phyloP scores from a whole-genome alignment of 2,797 vertebrate species.

The Dendrocincla tyrannina region DNA sequence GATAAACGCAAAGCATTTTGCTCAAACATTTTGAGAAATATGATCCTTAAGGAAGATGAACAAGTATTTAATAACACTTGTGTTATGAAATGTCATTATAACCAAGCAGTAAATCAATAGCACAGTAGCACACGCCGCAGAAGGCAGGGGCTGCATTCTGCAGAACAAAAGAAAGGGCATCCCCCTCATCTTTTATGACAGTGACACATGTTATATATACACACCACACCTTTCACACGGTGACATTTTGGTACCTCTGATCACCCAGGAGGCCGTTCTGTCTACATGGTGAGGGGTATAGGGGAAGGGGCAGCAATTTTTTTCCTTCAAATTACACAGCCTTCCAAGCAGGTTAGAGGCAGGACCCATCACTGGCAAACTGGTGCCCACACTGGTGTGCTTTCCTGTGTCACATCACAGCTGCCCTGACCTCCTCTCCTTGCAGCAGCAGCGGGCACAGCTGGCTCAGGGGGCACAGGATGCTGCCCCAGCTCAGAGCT shows the following conservation, averaged over 20 bases:
- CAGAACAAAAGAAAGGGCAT: not conserved
- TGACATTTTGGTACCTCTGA: not conserved
- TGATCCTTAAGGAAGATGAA: conserved; percentile 53
- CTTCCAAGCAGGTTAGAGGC: not conserved
- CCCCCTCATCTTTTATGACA: not conserved
- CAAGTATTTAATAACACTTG: conserved; percentile 47
- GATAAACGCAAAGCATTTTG: conserved; percentile 39
- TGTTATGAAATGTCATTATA: conserved; percentile 51
- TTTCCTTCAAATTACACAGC: not conserved
- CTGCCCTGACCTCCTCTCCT: not conserved
- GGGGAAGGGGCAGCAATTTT: not conserved
- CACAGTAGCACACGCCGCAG: not conserved
- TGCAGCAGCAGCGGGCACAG: not conserved
- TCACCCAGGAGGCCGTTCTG: not conserved
- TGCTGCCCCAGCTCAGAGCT: not conserved
- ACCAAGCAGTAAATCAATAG: conserved; percentile 55
- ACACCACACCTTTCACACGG: not conserved
- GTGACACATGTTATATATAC: not conserved
- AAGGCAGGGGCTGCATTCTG: not conserved
- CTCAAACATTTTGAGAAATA: conserved; percentile 52
- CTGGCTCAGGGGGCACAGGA: not conserved
- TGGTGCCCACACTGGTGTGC: not conserved
- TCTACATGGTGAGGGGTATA: not conserved
- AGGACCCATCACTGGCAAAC: not conserved
- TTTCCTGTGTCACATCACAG: not conserved